Evolutionary conservation across 2,113 vertebrate species (phyloP).

Genomic region (Solea senegalensis): DNA sequence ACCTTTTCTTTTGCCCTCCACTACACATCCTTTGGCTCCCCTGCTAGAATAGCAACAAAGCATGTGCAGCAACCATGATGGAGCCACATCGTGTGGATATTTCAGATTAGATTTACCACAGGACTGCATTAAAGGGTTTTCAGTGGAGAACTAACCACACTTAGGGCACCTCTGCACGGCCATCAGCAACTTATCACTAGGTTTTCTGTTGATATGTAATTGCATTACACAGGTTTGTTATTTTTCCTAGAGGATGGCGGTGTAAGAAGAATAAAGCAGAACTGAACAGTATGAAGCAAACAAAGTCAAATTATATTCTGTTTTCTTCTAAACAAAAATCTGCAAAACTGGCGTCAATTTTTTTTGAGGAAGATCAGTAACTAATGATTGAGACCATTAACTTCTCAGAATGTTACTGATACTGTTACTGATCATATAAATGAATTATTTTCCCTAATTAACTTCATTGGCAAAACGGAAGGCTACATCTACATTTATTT

Average conservation of each 20-base stretch:
- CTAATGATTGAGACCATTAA: too few species aligned
- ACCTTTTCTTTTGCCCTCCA: background rate
- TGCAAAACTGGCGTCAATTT: too few species aligned
- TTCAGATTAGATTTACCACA: constrained; percentile 6
- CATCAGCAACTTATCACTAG: constrained; percentile 5
- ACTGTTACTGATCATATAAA: too few species aligned
- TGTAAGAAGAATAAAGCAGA: constrained; percentile 8
- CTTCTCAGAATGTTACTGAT: too few species aligned
- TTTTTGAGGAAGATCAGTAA: too few species aligned
- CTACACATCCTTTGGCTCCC: background rate
- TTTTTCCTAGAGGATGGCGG: constrained; percentile 79
- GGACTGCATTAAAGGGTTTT: background rate
- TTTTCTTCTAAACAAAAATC: too few species aligned
- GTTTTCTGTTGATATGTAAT: constrained; percentile 1
- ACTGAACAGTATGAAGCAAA: constrained; percentile 12
- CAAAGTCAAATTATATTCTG: constrained; percentile 16
- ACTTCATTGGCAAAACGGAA: too few species aligned
- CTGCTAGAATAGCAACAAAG: background rate
- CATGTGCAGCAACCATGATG: background rate
- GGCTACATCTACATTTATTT: too few species aligned
- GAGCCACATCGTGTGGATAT: constrained; percentile 1
- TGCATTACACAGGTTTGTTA: constrained; percentile 85
- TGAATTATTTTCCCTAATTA: too few species aligned
- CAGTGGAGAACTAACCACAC: background rate
- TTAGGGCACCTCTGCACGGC: background rate